Conservation (phyloP, 2,113 vertebrate genomes). For the Dasyprocta punctata region DNA sequence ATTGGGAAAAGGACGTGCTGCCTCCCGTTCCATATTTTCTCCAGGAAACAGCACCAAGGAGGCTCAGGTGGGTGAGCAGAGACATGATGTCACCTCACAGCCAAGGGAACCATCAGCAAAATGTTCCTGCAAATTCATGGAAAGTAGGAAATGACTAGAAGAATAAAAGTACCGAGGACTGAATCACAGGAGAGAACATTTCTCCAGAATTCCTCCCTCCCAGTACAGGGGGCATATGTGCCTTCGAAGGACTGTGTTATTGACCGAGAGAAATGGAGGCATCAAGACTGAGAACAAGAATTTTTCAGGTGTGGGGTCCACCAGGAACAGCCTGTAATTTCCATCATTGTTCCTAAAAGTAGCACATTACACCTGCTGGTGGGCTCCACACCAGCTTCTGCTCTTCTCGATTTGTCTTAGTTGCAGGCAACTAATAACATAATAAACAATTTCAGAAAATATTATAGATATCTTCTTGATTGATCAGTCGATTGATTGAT, state of each 20-base stretch:
- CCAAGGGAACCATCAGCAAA: too few species aligned
- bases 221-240: too few species aligned
- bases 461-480: neutral
- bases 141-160: too few species aligned
- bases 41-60: neutral
- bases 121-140: fast-evolving
- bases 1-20: fast-evolving
- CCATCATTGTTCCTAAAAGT: neutral
- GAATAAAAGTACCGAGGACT: neutral
- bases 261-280: neutral
- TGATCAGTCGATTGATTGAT: neutral
- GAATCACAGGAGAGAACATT: neutral
- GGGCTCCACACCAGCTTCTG: neutral
- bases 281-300: neutral
- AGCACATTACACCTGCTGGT: fast-evolving
- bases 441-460: neutral
- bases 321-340: fast-evolving
- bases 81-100: neutral
- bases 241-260: neutral
- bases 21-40: neutral
- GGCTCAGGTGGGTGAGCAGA: neutral
- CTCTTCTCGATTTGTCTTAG: neutral
- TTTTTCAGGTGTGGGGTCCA: fast-evolving
- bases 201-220: neutral
- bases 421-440: neutral